phyloP scores from a whole-genome alignment of 2,113 vertebrate species.

The Gnathonemus longibarbis region DNA sequence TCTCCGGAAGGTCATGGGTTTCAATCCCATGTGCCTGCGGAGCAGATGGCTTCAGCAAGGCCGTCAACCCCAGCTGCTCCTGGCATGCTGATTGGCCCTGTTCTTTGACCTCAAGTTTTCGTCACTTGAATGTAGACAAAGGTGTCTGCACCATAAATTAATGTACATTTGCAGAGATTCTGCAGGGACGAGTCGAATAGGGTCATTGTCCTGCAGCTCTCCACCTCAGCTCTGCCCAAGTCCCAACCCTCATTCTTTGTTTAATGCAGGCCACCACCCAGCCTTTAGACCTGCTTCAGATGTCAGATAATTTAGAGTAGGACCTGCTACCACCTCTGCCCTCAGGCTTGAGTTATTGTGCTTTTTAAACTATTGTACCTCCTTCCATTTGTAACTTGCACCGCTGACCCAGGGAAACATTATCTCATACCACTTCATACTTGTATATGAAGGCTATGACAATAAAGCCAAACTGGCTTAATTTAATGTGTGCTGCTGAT shows the following conservation, averaged over 20 bases:
- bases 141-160: not conserved
- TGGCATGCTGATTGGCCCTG: not conserved
- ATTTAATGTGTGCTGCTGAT: constrained; percentile 12
- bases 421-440: not conserved
- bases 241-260: not conserved
- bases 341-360: not conserved
- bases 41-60: not conserved
- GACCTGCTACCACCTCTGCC: not conserved
- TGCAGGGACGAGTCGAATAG: not conserved
- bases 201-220: not conserved
- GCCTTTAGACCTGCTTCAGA: not conserved
- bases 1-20: not conserved
- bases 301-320: not conserved
- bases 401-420: not conserved
- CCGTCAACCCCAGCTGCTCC: not conserved
- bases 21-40: not conserved
- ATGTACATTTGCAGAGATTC: not conserved
- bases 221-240: not conserved
- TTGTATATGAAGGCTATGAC: not conserved
- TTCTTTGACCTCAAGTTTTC: not conserved
- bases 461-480: not conserved
- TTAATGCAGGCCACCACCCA: not conserved
- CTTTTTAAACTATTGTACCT: not conserved
- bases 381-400: not conserved
- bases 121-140: not conserved